These are phyloP conservation scores for Heterotilapia buettikoferi DNA, from an alignment of 2,113 vertebrate species.

Conservation along the genomic window DNA sequence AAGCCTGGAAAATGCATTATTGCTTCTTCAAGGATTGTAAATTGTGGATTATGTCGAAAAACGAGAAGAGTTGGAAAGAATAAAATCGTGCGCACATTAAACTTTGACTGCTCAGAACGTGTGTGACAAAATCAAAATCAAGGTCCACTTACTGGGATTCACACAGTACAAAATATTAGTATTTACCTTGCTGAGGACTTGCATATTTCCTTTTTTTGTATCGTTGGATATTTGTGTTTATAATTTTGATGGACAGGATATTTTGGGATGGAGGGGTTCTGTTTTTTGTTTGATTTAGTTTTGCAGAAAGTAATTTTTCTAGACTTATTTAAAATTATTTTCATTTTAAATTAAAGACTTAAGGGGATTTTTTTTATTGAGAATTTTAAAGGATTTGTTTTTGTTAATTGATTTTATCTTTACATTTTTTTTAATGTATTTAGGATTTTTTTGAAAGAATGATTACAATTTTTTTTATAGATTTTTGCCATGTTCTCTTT, in stretches of 20 bases:
- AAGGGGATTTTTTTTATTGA: background rate
- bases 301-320: background rate
- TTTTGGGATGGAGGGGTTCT: background rate
- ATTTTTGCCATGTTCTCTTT: background rate
- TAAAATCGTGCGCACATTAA: background rate
- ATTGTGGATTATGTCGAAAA: background rate
- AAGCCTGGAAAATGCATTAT: background rate
- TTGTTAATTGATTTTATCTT: background rate
- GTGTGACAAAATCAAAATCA: fast-evolving
- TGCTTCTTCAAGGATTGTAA: background rate
- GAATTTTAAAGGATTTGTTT: background rate
- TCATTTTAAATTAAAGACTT: background rate
- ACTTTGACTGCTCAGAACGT: background rate
- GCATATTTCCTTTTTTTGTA: background rate
- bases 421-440: background rate
- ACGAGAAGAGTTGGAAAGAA: background rate
- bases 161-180: background rate
- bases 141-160: fast-evolving
- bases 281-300: background rate
- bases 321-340: background rate
- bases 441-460: fast-evolving
- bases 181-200: background rate
- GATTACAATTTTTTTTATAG: background rate
- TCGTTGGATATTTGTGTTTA: background rate
- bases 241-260: background rate